Evolutionary conservation across 2,113 vertebrate genomes (phyloP).

Genomic region (Lepus timidus): DNA sequence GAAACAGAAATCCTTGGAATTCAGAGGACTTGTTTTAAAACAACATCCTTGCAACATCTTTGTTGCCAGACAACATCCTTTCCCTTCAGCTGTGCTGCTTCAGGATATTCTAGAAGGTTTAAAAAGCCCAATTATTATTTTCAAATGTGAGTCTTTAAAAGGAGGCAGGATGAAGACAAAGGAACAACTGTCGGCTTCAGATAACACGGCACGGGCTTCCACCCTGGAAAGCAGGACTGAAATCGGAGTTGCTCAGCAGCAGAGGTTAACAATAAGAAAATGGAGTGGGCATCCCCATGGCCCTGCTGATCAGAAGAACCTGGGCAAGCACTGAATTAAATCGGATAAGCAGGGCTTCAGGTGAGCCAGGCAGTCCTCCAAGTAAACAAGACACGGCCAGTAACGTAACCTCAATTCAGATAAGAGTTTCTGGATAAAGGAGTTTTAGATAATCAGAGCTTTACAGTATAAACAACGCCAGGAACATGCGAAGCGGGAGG

Average conservation of each 20-base stretch:
- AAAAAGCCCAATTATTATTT: constrained; percentile 18
- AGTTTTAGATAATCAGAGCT: constrained; percentile 33
- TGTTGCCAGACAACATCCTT: background rate
- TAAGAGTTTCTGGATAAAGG: constrained; percentile 63
- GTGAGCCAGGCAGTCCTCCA: constrained; percentile 30
- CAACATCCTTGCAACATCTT: background rate
- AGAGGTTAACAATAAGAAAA: constrained; percentile 59
- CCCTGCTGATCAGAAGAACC: constrained; percentile 46
- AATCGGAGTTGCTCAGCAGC: constrained; percentile 13
- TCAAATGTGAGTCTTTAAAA: constrained; percentile 45
- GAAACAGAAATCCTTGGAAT: background rate
- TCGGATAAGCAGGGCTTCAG: constrained; percentile 27
- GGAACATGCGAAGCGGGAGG: background rate
- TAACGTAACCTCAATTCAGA: constrained; percentile 43
- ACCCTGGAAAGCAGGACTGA: constrained; percentile 8
- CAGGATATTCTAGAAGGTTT: constrained; percentile 12
- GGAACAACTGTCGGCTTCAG: constrained; percentile 52
- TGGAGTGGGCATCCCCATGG: background rate
- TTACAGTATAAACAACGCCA: background rate
- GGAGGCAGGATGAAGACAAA: constrained; percentile 15
- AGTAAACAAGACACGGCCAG: constrained; percentile 53
- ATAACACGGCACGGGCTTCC: background rate
- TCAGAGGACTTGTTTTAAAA: constrained; percentile 43
- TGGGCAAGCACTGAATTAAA: constrained; percentile 45
- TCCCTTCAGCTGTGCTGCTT: background rate